These are phyloP conservation scores for Bradypus variegatus DNA, from an alignment of 2,797 vertebrate species.

Conservation along the genomic window DNA sequence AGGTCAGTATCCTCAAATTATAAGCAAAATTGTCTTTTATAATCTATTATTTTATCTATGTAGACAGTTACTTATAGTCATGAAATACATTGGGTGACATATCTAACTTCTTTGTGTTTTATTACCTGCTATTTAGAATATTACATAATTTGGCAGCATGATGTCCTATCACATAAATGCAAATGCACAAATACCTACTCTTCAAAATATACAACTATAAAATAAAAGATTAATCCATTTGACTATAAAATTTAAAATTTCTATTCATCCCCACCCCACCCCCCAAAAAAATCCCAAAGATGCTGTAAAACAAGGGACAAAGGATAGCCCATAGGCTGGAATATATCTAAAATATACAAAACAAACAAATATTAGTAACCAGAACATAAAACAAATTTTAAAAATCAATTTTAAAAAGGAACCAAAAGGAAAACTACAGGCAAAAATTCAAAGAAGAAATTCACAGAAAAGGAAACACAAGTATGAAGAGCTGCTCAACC, in stretches of 20 bases:
- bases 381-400: not conserved
- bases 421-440: not conserved
- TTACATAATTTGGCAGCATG: not conserved
- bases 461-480: not conserved
- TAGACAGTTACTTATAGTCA: not conserved
- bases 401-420: constrained; percentile 27
- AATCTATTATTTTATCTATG: not conserved
- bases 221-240: constrained; percentile 2
- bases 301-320: not conserved
- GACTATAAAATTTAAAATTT: constrained; percentile 32
- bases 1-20: not conserved
- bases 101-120: not conserved
- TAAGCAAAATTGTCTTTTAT: not conserved
- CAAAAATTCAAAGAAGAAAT: not conserved
- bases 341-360: constrained; percentile 23
- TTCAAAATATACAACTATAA: constrained; percentile 30
- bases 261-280: not conserved
- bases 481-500: not conserved
- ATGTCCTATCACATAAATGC: not conserved
- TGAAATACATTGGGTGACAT: not conserved
- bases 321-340: not conserved
- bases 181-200: constrained; percentile 2
- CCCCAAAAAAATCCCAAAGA: not conserved
- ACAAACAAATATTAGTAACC: not conserved
- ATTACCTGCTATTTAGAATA: not conserved